phyloP scores from a whole-genome alignment of 2,888 invertebrate species.

The Polydrusus tereticollis region DNA sequence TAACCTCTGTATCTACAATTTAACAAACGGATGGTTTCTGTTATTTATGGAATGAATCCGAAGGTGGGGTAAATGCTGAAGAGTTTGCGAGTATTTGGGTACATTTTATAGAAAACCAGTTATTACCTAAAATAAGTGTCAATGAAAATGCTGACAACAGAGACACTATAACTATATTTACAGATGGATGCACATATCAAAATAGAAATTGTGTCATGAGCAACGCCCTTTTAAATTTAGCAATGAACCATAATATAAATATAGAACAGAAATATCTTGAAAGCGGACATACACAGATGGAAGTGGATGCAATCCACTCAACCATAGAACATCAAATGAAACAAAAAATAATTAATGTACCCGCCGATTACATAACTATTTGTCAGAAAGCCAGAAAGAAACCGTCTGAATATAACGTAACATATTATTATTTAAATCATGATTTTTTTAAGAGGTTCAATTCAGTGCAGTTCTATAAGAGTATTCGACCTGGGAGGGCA shows the following conservation, averaged over 20 bases:
- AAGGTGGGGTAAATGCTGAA: background rate
- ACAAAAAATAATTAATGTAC: background rate
- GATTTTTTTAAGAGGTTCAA: conserved; percentile 36
- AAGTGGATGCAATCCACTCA: background rate
- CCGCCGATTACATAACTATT: conserved; percentile 21
- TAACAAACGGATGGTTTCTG: conserved; percentile 22
- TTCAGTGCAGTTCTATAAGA: conserved; percentile 36
- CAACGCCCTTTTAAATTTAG: no score
- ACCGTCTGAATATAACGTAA: conserved; percentile 39
- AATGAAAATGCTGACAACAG: background rate
- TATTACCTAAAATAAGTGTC: background rate
- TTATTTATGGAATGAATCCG: conserved; percentile 27
- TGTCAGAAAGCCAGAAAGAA: conserved; percentile 28
- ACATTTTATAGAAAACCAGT: background rate
- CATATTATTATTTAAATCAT: conserved; percentile 41
- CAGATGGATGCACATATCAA: background rate
- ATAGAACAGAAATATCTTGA: background rate
- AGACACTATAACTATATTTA: background rate
- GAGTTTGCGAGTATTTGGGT: background rate
- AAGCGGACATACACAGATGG: background rate
- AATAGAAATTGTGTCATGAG: background rate
- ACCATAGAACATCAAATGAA: background rate
- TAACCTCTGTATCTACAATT: conserved; percentile 18
- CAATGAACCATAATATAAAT: no score
- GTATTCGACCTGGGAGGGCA: conserved; percentile 43